Base-by-base conservation (phyloP, 2,888 invertebrate species). In the Dyspetes luteomarginatus region DNA sequence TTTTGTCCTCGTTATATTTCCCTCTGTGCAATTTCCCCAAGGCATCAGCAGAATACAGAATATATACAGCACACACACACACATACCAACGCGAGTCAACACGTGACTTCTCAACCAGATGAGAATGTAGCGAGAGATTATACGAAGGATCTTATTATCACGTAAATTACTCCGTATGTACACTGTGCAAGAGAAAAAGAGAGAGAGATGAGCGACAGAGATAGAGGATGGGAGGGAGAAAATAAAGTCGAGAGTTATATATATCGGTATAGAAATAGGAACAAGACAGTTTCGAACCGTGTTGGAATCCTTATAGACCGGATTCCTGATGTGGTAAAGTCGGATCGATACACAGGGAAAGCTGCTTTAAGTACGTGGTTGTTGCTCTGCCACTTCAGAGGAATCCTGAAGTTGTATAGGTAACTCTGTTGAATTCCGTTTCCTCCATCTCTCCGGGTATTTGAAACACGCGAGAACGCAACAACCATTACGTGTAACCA, bases 391-490 rank as follows among this genome's bases (percentile, higher is more conserved):
- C 64, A 69, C 64, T 81, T 77, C 48, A 28, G 15, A 43, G 55
- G 48, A 73, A 77, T 73, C 28, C 76, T 55, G 28, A 50, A 45
- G 12, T 45, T 41, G 28, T 64, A 65, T 28, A 45, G 64, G 55
- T 26, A 43, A 41, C 30, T 58, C 48, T 2, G 43, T 56, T 36
- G 73, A 56, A 81, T 77, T 77, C 73, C 68, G 58, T 4, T 41
- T 56, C 50, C 45, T 50, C 26, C n/a, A 24, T 52, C 17, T 72
- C 30, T 48, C 72, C 55, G 62, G 64, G 77, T 52, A 81, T 73
- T 77, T 69, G 67, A 68, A 52, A 73, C 77, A 81, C 73, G 81
- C 81, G 73, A 81, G 73, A 81, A 64, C 24, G 68, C 73, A 77
- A 77, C 77, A 81, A 69, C 52, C 73, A 56, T 65, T 74, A 55